Base-by-base conservation (phyloP, 1,140 invertebrate species). In the Antheraea mylitta region DNA sequence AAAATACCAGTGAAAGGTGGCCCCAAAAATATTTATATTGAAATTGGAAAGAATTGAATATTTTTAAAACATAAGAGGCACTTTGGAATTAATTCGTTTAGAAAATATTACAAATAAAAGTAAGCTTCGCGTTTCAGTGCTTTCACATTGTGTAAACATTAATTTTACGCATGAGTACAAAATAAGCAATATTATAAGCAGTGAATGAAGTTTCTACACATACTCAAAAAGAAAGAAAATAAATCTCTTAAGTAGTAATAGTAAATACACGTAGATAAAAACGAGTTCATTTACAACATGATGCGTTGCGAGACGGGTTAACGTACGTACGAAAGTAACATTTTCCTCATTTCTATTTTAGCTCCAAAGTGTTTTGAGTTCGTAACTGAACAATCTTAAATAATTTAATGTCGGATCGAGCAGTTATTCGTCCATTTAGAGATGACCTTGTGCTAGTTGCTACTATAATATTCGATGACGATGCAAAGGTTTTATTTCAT, bases 261-360 rank as follows among this genome's bases (percentile, higher is more conserved):
- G 45, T 53, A 53, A 53, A 53, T 53, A 42, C 38, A 9, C 38
- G 38, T 42, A 53, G 45, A 53, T 16, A 53, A 13, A 53, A 53
- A 53, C 45, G 45, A 53, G 45, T 53, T 53, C 45, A 53, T n/a
- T 13, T 53, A 13, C 45, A 13, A 13, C 16, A n/a, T 53, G 45
- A 53, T 53, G 45, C 45, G 9, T 13, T 16, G 38, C 16, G 16
- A 53, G 16, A 53, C 45, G 45, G 45, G 45, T 53, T 53, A 53
- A 53, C 16, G 45, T 53, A 53, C 45, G 45, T 53, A 53, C 45
- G 45, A 53, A 53, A 53, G 45, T 53, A 53, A 53, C 16, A n/a
- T 53, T 53, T 53, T 53, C 45, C 45, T 53, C 45, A 53, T 53
- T 53, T 53, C 45, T 53, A 53, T 53, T 53, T 53, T 53, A 53